Evolutionary conservation across 2,113 vertebrate species (phyloP).

Genomic region (Triplophysa siluroides): DNA sequence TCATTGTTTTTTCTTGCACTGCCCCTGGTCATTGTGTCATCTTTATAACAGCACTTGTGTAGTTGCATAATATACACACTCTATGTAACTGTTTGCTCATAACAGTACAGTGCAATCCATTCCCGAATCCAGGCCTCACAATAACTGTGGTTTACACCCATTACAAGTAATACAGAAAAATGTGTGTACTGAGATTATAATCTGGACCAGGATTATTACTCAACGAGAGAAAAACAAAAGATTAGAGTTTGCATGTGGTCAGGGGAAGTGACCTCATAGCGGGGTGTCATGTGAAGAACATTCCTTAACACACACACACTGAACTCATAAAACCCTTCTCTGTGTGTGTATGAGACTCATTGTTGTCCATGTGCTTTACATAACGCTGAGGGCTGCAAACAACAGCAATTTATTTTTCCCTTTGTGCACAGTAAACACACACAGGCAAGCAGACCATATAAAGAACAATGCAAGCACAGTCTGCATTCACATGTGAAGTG

Average conservation of each 20-base stretch:
- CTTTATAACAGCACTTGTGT: neutral
- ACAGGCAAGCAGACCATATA: neutral
- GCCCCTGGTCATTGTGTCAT: too few relatives aligned
- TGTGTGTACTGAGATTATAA: conserved; percentile 14
- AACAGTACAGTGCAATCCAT: neutral
- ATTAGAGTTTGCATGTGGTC: conserved; percentile 20
- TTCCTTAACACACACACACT: neutral
- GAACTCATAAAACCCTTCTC: neutral
- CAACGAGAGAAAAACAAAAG: conserved; percentile 5
- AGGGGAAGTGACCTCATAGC: conserved; percentile 4
- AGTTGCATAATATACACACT: neutral
- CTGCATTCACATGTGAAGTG: neutral
- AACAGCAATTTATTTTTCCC: neutral
- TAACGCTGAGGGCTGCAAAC: conserved; percentile 19
- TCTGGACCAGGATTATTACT: conserved; percentile 4
- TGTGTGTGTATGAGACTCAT: neutral
- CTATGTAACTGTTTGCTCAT: too few relatives aligned
- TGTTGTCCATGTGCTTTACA: conserved; percentile 1
- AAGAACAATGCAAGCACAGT: neutral
- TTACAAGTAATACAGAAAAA: neutral
- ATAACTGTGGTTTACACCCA: neutral
- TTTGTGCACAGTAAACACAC: neutral
- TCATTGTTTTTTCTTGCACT: too few relatives aligned
- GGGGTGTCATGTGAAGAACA: neutral
- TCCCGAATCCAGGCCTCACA: neutral